Evolutionary conservation across 2,797 vertebrate genomes (phyloP), one percentile per base, ranked within the genome.

Genomic region (Antennarius maculatus): DNA sequence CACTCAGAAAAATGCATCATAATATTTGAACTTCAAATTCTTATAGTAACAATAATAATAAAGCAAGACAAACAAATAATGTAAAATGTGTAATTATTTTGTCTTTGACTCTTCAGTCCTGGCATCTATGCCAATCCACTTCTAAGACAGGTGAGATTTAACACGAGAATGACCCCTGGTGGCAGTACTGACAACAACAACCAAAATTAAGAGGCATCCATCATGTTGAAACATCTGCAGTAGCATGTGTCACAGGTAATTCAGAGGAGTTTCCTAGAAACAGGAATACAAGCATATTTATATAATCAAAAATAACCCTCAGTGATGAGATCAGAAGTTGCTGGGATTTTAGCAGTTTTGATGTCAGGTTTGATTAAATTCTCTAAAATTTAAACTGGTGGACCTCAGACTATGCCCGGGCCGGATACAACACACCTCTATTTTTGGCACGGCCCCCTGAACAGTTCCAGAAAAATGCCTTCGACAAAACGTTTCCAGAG

Each of bases 121-220:
- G 47, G 27, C 29, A 29, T 69, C 52, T 12, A 11, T 42, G 63
- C 46, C 52, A 31, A 49, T 31, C 13, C 39, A 29, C 27, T 39
- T 29, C 27, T 39, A 39, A 41, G n/a, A 28, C 18, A 10, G 56
- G 18, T 16, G 37, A 80, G 69, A 64, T 48, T 82, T 80, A 69
- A 84, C 86, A 63, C 71, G 64, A 86, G 61, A 85, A 84, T 90
- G 90, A 85, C 90, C 88, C 88, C 92, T 91, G 53, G 78, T 91
- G 92, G 89, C 16, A 1, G 61, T 17, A 70, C 28, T 59, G 49
- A 63, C 18, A 83, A 78, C 56, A 73, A 49, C 51, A 64, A 2
- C 46, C 60, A 16, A 74, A 59, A 62, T 49, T 4, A 31, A 49
- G 28, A 37, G 12, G 5, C 43, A 68, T 49, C 42, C 66, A 18